phyloP scores from a whole-genome alignment of 1,140 invertebrate genomes.

The Metaphire vulgaris region DNA sequence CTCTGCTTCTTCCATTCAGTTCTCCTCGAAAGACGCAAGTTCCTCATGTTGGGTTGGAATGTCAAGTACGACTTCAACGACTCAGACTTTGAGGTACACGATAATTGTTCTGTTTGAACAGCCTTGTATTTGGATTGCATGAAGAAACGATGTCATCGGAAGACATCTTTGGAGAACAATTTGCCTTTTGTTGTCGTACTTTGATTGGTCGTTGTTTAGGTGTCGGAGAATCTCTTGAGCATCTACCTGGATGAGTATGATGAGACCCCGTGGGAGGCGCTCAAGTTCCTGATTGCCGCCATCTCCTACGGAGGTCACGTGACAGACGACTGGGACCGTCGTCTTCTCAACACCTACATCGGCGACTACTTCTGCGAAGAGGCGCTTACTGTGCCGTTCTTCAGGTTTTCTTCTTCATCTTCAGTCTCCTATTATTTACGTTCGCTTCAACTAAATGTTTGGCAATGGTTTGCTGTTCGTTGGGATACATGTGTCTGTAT shows the following conservation, averaged over 20 bases:
- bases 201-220: constrained; percentile 55
- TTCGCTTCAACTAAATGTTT: constrained; percentile 21
- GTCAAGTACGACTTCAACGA: constrained; percentile 70
- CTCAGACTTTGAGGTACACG: constrained; percentile 80
- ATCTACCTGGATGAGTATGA: constrained; percentile 77
- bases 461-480: no score
- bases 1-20: constrained; percentile 55
- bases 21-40: constrained; percentile 53
- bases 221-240: constrained; percentile 70
- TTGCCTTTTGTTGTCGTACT: no score
- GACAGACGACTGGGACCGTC: constrained; percentile 52
- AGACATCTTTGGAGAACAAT: no score
- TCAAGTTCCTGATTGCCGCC: constrained; percentile 53
- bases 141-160: no score
- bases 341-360: constrained; percentile 66
- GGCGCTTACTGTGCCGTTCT: constrained; percentile 60
- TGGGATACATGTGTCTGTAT: no score
- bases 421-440: not conserved
- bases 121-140: constrained; percentile 31
- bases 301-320: constrained; percentile 56
- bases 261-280: constrained; percentile 59
- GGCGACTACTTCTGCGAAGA: constrained; percentile 71
- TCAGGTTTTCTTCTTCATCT: constrained; percentile 56
- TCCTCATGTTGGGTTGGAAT: constrained; percentile 56
- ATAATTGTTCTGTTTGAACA: no score